Percentiles rank a stretch among this genome's conserved stretches.
phyloP scores from a whole-genome alignment of 2,888 invertebrate genomes.

The Lithosia quadra region DNA sequence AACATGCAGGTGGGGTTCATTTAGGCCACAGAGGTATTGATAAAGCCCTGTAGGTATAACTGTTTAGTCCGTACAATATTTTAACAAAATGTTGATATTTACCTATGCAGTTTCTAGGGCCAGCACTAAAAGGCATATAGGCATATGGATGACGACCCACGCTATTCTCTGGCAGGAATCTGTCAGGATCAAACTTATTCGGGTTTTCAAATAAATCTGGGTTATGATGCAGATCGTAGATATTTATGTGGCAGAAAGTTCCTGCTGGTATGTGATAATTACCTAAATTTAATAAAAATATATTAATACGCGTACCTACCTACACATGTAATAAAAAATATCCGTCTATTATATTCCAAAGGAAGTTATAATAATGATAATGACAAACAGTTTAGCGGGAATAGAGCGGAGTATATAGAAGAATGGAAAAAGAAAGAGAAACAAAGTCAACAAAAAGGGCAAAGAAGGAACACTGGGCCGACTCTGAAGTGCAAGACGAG shows the following conservation, averaged over 20 bases:
- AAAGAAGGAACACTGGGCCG: no score
- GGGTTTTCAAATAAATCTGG: conserved; percentile 89
- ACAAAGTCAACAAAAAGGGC: no score
- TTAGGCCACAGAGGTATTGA: no score
- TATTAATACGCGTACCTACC: no score
- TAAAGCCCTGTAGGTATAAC: no score
- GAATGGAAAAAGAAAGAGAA: no score
- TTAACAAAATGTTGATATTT: conserved; percentile 6
- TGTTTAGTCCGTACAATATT: no score
- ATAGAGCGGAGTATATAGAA: no score
- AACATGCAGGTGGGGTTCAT: no score
- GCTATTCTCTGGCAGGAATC: conserved; percentile 88
- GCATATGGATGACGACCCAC: conserved; percentile 88
- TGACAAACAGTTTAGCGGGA: background rate
- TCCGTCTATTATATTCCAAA: background rate
- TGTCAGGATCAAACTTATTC: conserved; percentile 89
- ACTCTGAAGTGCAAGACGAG: no score
- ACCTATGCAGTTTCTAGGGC: conserved; percentile 89
- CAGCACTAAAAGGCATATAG: conserved; percentile 90
- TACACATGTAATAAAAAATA: no score
- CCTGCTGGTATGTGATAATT: conserved; percentile 82
- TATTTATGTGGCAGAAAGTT: conserved; percentile 83
- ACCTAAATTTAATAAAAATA: conserved; percentile 60
- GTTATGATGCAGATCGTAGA: conserved; percentile 89
- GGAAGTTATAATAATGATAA: background rate